Conservation (phyloP, 2,113 vertebrate genomes). For the Trichechus manatus region DNA sequence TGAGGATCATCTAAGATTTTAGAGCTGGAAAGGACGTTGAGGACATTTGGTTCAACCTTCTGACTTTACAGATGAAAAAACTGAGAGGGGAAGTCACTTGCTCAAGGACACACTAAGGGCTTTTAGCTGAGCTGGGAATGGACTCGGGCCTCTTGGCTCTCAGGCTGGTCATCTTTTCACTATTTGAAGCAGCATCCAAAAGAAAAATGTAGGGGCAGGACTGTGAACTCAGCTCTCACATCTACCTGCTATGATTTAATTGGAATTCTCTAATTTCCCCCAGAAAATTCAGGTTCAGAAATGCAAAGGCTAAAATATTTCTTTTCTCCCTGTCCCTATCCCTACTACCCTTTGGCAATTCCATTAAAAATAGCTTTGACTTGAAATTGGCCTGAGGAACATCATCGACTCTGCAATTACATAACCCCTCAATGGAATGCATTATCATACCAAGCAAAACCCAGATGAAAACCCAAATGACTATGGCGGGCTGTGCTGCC, state of each 20-base stretch:
- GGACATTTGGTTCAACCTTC: constrained; percentile 37
- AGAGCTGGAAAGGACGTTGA: constrained; percentile 19
- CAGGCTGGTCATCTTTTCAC: neutral
- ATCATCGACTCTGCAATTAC: neutral
- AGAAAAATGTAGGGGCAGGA: neutral
- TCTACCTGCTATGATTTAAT: constrained; percentile 39
- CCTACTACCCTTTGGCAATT: constrained; percentile 66
- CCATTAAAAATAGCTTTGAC: constrained; percentile 80
- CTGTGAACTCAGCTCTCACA: neutral
- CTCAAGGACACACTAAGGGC: constrained; percentile 46
- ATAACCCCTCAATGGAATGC: constrained; percentile 55
- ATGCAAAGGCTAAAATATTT: constrained; percentile 23
- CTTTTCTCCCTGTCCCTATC: constrained; percentile 36
- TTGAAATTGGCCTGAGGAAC: constrained; percentile 72
- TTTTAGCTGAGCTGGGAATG: constrained; percentile 15
- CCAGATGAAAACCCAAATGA: constrained; percentile 67
- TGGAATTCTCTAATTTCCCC: constrained; percentile 14
- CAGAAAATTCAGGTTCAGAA: constrained; percentile 50
- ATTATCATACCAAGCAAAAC: constrained; percentile 67
- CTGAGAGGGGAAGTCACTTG: constrained; percentile 17
- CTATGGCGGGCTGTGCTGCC: neutral
- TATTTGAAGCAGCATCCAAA: neutral
- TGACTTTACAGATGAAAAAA: constrained; percentile 65
- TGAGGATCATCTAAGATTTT: constrained; percentile 53
- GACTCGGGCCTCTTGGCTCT: neutral